These are phyloP conservation scores for Graphium colonna DNA, from an alignment of 2,888 invertebrate species.

Conservation along the genomic window DNA sequence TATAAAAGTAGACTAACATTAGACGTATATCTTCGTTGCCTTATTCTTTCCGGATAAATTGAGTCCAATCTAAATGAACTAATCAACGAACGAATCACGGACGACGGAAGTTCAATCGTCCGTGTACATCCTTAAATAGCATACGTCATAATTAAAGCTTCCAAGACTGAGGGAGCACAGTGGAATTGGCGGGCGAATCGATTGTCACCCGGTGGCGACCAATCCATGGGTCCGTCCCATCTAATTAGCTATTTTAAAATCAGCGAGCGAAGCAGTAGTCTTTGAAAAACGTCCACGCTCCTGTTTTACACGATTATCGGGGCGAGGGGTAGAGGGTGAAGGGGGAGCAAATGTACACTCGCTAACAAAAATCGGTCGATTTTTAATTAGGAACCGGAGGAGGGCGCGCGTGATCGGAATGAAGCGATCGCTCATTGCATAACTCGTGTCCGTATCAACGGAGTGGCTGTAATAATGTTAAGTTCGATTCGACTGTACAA, in stretches of 20 bases:
- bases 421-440: conserved; percentile 57
- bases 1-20: too few relatives aligned
- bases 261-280: conserved; percentile 34
- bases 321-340: conserved; percentile 14
- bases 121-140: neutral
- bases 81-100: neutral
- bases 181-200: conserved; percentile 20
- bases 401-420: conserved; percentile 66
- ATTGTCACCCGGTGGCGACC: conserved; percentile 16
- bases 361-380: conserved; percentile 74
- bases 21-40: too few relatives aligned
- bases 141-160: conserved; percentile 2
- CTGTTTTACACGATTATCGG: conserved; percentile 41
- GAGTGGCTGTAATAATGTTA: conserved; percentile 62
- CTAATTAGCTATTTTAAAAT: conserved; percentile 42
- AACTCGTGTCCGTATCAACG: conserved; percentile 48
- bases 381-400: conserved; percentile 70
- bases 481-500: conserved; percentile 65
- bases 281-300: conserved; percentile 40
- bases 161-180: conserved; percentile 4
- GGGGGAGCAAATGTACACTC: conserved; percentile 55
- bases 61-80: neutral
- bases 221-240: conserved; percentile 18
- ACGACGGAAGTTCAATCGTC: neutral
- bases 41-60: too few relatives aligned